Evolutionary conservation across 2,888 invertebrate genomes (phyloP), one percentile per base, ranked within the genome.

Genomic region (Alsophila aescularia): DNA sequence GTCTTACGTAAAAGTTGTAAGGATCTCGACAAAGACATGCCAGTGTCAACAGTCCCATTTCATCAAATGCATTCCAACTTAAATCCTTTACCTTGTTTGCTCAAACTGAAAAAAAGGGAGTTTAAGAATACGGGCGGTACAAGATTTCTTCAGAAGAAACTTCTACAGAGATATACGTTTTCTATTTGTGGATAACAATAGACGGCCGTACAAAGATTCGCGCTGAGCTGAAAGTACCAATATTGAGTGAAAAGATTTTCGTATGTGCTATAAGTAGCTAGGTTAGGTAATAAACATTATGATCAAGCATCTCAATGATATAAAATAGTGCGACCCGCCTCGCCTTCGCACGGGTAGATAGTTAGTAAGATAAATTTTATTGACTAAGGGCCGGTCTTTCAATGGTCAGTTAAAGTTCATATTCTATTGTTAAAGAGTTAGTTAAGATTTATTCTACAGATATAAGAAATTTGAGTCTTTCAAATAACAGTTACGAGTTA

Each of bases 121-220:
- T 16, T 18, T 15, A 14, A 9, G 37, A 31, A 58, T 15, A 8
- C 47, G 14, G 40, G 18, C 45, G 49, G 37, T 51, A 41, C 55
- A 41, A 58, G 55, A 60, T 67, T 62, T 61, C 34, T 43, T 58
- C 58, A 62, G 66, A 68, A 52, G 36, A 53, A 56, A 56, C 48
- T 62, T 35, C 18, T 31, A 39, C 32, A 10, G 12, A 27, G 14
- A 32, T 50, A 41, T 47, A n/a, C n/a, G 39, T 44, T 45, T 34
- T 50, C 53, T 48, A 55, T 36, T 58, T 48, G 34, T 34, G 27
- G 27, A 52, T 45, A 56, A 43, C 52, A 58, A 55, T 54, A 48
- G 52, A 51, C 48, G 44, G 57, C 35, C 36, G 31, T 24, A 41
- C 42, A 50, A 40, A 55, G 21, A 47, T 42, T 21, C 8, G 21